Base-by-base conservation (phyloP, 2,797 vertebrate genomes). In the Chloroceryle amazona region DNA sequence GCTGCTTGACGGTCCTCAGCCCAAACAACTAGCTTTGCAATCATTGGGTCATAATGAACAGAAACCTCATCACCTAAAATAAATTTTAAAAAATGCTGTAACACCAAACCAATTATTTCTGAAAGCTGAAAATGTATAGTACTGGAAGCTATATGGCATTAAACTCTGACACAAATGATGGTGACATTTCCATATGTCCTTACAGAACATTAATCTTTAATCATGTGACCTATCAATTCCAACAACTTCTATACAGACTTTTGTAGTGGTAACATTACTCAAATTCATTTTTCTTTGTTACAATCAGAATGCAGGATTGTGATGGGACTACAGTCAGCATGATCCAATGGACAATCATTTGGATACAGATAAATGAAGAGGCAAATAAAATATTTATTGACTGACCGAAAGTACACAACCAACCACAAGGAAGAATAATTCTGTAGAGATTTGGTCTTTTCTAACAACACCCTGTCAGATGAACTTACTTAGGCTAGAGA, bases 1-100 rank as follows among this genome's bases (percentile, higher is more conserved):
- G 99, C 99, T 9, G 99, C 99, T 18, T 96, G 97, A 7, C 99
- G 98, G 95, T 99, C 99, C 78, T 99, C 98, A 7, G 99, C 99
- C 99, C 99, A 99, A 10, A 99, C 99, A 10, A 99, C 99, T 3
- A 99, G 98, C 93, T 99, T 99, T 6, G 99, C 99, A n/a, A 99
- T 99, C 99, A 99, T 99, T 7, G 99, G 99, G 90, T 99, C 99
- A 16, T 99, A 99, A 86, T 99, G 98, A 65, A 98, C 98, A 0
- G 99, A 99, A 81, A 99, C 99, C 63, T 99, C 99, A 63, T 99
- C 99, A 71, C 99, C 99, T 99, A 73, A 62, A 97, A 96, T 3
- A 89, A 1, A 58, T 8, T 46, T 11, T n/a, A 78, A 25, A 18
- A 31, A 19, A 91, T 2, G 42, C 35, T 78, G 19, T 31, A 31